phyloP scores from a whole-genome alignment of 2,888 invertebrate genomes.

The Tachina lurida region DNA sequence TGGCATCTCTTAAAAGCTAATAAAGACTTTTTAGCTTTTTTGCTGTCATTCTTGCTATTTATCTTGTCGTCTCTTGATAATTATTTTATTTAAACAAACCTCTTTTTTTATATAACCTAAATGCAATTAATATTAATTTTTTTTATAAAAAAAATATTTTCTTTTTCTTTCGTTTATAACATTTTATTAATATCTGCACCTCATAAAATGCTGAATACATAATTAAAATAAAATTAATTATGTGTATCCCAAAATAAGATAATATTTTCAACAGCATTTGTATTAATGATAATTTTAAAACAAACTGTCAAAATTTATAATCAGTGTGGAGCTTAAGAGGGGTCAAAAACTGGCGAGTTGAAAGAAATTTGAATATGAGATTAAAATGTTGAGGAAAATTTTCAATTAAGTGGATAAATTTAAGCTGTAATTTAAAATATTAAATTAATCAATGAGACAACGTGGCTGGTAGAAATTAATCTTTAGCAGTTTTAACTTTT shows the following conservation, averaged over 20 bases:
- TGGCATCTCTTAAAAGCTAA: not conserved
- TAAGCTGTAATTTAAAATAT: no score
- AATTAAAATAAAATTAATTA: slow-evolving; percentile 55
- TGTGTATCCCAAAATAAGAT: not conserved
- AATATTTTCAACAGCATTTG: slow-evolving; percentile 33
- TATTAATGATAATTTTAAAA: slow-evolving; percentile 19
- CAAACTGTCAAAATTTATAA: slow-evolving; percentile 21
- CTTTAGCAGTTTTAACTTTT: no score
- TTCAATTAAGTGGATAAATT: not conserved
- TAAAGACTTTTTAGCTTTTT: not conserved
- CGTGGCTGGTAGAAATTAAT: no score
- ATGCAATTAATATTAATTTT: not conserved
- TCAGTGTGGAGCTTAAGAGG: not conserved
- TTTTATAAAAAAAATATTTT: not conserved
- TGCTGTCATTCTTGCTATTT: not conserved
- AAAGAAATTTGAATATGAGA: not conserved
- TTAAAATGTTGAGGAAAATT: not conserved
- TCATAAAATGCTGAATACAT: slow-evolving; percentile 23
- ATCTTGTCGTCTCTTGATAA: not conserved
- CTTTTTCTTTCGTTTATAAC: slow-evolving; percentile 23
- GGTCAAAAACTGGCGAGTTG: slow-evolving; percentile 48
- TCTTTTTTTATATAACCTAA: not conserved
- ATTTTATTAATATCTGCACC: slow-evolving; percentile 35
- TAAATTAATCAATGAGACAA: no score
- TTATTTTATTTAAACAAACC: slow-evolving; percentile 8